Evolutionary conservation across 2,888 invertebrate genomes (phyloP).

Genomic region (Aphrophora alni): DNA sequence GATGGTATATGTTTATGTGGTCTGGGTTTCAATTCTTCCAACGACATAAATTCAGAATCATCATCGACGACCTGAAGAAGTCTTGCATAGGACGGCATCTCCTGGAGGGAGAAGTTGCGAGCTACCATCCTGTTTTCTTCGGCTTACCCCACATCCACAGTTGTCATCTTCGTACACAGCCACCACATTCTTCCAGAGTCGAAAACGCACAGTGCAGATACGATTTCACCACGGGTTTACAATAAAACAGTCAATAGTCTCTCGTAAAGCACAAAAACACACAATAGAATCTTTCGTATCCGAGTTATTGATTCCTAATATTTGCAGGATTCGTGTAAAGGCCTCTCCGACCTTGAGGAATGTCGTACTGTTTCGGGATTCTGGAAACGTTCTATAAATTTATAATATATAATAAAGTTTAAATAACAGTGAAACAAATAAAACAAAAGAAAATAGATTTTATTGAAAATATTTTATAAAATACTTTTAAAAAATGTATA

Average conservation of each 20-base stretch:
- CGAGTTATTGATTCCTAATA: no score
- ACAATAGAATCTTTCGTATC: not conserved
- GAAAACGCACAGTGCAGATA: not conserved
- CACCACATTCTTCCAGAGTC: not conserved
- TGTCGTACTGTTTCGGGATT: no score
- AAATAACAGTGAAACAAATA: no score
- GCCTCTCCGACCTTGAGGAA: no score
- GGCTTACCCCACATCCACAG: not conserved
- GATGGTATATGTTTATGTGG: constrained; percentile 28
- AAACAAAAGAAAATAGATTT: no score
- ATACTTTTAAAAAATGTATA: no score
- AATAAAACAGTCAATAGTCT: not conserved
- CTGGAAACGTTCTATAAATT: no score
- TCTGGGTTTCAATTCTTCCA: constrained; percentile 43
- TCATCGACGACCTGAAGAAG: constrained; percentile 46
- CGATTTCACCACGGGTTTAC: not conserved
- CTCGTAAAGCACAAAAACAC: not conserved
- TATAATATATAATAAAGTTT: no score
- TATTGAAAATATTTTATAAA: no score
- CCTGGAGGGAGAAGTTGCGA: constrained; percentile 33
- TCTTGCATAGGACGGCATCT: constrained; percentile 43
- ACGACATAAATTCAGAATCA: constrained; percentile 39
- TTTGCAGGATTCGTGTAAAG: no score
- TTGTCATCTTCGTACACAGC: not conserved
- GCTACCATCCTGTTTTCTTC: constrained; percentile 33